phyloP scores from a whole-genome alignment of 2,797 vertebrate genomes.

The Hemitrygon akajei region DNA sequence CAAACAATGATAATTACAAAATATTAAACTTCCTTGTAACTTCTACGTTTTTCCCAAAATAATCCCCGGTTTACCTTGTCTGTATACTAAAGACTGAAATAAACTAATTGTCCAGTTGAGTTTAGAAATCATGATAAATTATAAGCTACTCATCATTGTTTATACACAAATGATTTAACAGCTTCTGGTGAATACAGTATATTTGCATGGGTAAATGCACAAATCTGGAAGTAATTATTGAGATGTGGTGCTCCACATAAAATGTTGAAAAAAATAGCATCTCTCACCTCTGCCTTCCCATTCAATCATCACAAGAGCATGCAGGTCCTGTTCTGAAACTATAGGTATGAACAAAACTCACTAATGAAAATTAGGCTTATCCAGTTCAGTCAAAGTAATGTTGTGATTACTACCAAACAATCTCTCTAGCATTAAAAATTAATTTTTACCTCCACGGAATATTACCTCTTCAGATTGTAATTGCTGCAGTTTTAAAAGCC shows the following conservation, averaged over 20 bases:
- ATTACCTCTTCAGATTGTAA: too few relatives aligned
- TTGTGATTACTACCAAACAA: not conserved
- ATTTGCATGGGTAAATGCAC: not conserved
- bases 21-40: not conserved
- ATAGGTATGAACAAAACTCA: not conserved
- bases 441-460: not conserved
- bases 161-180: not conserved
- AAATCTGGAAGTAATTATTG: not conserved
- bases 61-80: not conserved
- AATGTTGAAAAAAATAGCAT: not conserved
- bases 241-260: not conserved
- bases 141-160: not conserved
- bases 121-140: too few relatives aligned
- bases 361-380: not conserved
- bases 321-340: too few relatives aligned
- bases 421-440: not conserved
- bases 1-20: not conserved
- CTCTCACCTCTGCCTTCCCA: not conserved
- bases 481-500: not conserved
- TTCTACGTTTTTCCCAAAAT: not conserved
- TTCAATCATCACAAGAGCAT: too few relatives aligned
- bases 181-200: not conserved
- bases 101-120: too few relatives aligned
- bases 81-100: too few relatives aligned
- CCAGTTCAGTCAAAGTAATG: not conserved